Percentiles rank a stretch among this genome's conserved stretches.
Conservation (phyloP, 92 coral and sea anemone genomes). For the Diadumene lineata region DNA sequence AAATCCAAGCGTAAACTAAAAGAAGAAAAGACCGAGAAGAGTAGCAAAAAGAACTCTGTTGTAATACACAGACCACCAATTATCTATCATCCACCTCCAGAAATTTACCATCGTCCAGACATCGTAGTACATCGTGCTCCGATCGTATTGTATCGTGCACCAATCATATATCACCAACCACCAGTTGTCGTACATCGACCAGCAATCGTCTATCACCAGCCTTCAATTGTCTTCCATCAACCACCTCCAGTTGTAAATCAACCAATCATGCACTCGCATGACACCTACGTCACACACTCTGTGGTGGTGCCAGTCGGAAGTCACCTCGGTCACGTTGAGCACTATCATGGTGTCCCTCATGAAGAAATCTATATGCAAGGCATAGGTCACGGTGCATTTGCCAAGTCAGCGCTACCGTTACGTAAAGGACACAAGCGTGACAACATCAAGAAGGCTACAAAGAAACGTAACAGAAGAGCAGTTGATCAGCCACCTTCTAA, state of each 20-base stretch:
- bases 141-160: conserved; percentile 92
- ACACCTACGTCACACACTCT: conserved; percentile 79
- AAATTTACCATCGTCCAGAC: conserved; percentile 96
- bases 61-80: conserved; percentile 95
- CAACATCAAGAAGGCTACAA: conserved; percentile 29
- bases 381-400: conserved; percentile 70
- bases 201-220: conserved; percentile 98
- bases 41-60: conserved; percentile 89
- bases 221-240: conserved; percentile 93
- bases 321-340: conserved; percentile 57
- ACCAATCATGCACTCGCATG: conserved; percentile 87
- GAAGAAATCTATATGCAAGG: conserved; percentile 82
- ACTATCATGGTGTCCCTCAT: conserved; percentile 90
- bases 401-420: conserved; percentile 70
- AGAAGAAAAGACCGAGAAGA: conserved; percentile 58
- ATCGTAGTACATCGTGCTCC: conserved; percentile 98
- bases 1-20: conserved; percentile 33
- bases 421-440: conserved; percentile 47
- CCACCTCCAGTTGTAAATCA: conserved; percentile 97
- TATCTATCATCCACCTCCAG: conserved; percentile 98
- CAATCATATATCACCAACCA: conserved; percentile 96
- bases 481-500: conserved; percentile 12
- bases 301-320: conserved; percentile 73
- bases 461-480: conserved; percentile 19
- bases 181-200: conserved; percentile 99